Percentiles rank a stretch among this genome's conserved stretches.
Conservation (phyloP, 2,888 invertebrate genomes). For the Plebejus argus region DNA sequence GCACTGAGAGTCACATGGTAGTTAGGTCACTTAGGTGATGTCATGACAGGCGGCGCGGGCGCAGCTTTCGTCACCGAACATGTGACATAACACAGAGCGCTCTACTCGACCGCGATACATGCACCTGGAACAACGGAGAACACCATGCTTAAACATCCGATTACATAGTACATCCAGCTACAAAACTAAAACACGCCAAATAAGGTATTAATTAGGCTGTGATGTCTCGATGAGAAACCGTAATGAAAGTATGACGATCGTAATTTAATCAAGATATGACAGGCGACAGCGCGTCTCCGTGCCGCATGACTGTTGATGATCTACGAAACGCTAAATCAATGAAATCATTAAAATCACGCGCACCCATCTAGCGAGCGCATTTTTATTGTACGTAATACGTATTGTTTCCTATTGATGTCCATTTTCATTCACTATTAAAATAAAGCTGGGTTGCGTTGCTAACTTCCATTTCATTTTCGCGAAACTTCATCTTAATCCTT, state of each 20-base stretch:
- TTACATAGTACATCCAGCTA: neutral
- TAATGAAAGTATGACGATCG: conserved; percentile 8
- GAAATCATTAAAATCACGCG: conserved; percentile 16
- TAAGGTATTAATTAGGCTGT: neutral
- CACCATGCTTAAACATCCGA: neutral
- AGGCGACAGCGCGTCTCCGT: neutral
- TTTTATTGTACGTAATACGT: conserved; percentile 3
- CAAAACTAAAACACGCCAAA: neutral
- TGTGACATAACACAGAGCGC: conserved; percentile 52
- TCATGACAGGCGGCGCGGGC: conserved; percentile 52
- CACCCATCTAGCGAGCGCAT: neutral
- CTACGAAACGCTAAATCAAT: conserved; percentile 11
- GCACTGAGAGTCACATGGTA: conserved; percentile 62
- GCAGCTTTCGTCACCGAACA: conserved; percentile 58
- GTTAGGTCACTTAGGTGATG: conserved; percentile 55
- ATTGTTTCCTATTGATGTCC: neutral
- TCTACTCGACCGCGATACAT: conserved; percentile 56
- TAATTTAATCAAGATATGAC: neutral
- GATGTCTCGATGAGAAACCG: neutral
- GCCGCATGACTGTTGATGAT: neutral
- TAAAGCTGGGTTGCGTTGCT: neutral
- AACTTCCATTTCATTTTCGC: neutral
- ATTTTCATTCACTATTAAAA: neutral
- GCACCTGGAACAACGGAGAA: conserved; percentile 55
- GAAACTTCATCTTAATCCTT: neutral